phyloP scores from a whole-genome alignment of 2,797 vertebrate genomes.

The Ctenopoma multispine region DNA sequence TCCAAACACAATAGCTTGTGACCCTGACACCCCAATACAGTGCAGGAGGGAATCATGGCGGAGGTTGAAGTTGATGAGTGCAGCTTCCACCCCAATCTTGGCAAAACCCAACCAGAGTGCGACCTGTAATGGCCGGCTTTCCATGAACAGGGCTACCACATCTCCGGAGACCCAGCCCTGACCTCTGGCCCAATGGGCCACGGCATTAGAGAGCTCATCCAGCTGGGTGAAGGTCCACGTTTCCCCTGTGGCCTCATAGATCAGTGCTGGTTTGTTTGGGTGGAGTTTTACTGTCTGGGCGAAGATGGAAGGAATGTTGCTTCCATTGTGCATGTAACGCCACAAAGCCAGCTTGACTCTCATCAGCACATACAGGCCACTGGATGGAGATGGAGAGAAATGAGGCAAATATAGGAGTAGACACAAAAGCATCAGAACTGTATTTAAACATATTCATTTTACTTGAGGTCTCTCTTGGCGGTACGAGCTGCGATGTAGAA shows the following conservation, averaged over 20 bases:
- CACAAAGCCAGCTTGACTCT: conserved; percentile 88
- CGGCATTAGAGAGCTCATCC: conserved; percentile 86
- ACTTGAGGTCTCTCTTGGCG: conserved; percentile 89
- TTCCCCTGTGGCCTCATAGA: conserved; percentile 88
- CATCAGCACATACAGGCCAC: conserved; percentile 89
- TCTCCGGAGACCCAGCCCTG: conserved; percentile 88
- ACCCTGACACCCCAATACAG: conserved; percentile 86
- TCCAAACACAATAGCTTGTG: conserved; percentile 90
- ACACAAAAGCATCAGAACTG: neutral
- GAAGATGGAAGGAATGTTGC: conserved; percentile 89
- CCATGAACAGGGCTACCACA: conserved; percentile 92
- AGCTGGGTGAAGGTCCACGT: conserved; percentile 89
- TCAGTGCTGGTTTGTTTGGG: conserved; percentile 88
- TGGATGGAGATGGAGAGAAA: conserved; percentile 56
- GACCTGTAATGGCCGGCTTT: conserved; percentile 90
- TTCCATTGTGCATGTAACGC: conserved; percentile 79
- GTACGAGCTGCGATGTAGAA: conserved; percentile 89
- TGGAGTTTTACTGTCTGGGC: conserved; percentile 80
- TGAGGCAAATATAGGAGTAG: neutral
- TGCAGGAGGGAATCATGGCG: conserved; percentile 88
- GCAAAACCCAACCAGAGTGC: conserved; percentile 93
- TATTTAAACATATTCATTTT: conserved; percentile 64
- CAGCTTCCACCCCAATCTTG: conserved; percentile 89
- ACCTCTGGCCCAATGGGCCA: conserved; percentile 85
- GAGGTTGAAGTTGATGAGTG: conserved; percentile 92